Evolutionary conservation across 2,113 vertebrate genomes (phyloP).

Genomic region (Spizaetus ornatus): DNA sequence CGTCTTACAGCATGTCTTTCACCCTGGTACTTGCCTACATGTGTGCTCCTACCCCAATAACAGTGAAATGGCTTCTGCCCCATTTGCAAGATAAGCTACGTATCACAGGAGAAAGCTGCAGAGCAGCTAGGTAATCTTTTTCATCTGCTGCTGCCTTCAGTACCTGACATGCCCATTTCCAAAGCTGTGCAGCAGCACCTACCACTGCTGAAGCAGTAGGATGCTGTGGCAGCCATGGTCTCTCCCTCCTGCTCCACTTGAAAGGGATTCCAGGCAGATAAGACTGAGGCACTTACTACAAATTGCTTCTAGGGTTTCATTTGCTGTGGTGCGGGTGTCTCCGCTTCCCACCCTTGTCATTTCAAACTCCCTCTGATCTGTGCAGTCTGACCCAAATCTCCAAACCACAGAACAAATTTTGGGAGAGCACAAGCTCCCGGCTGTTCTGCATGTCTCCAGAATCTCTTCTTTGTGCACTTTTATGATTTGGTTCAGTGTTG

Average conservation of each 20-base stretch:
- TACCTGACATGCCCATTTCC: rapidly evolving
- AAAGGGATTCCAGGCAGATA: background rate
- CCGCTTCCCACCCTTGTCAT: background rate
- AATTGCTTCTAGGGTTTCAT: background rate
- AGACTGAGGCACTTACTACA: background rate
- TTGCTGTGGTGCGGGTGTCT: background rate
- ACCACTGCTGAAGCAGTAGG: background rate
- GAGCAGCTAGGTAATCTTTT: background rate
- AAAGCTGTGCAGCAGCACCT: background rate
- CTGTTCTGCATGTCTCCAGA: background rate
- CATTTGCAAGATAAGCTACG: background rate
- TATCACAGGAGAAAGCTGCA: background rate
- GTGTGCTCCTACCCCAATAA: background rate
- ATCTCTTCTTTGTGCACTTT: background rate
- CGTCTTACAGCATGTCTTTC: background rate
- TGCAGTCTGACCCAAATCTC: slow-evolving; percentile 17
- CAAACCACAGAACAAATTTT: slow-evolving; percentile 13
- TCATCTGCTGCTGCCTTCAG: background rate
- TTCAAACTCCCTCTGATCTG: slow-evolving; percentile 14
- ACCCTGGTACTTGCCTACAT: rapidly evolving
- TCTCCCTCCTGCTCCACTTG: background rate
- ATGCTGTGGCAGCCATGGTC: background rate
- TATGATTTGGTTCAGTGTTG: background rate
- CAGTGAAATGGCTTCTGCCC: background rate
- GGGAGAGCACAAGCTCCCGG: background rate